These are phyloP conservation scores for Drosophila buzzatii DNA, from an alignment of 2,888 invertebrate species.

Conservation along the genomic window DNA sequence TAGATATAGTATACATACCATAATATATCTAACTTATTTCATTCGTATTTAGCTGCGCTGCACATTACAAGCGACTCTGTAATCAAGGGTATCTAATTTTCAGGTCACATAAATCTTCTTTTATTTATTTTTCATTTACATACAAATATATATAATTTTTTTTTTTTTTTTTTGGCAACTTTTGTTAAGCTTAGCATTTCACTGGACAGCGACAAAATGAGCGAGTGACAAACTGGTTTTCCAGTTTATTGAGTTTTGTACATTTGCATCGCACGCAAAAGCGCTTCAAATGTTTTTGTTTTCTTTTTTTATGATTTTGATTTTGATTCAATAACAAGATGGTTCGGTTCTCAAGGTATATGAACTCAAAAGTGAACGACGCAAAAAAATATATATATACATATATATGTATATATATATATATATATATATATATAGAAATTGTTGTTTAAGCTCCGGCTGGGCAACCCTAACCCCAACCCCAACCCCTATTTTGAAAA, in stretches of 20 bases:
- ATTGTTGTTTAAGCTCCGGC: neutral
- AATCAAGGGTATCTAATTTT: constrained; percentile 12
- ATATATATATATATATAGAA: constrained; percentile 23
- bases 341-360: constrained; percentile 64
- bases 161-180: constrained; percentile 36
- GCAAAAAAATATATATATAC: constrained; percentile 31
- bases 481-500: constrained; percentile 37
- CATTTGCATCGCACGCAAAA: constrained; percentile 67
- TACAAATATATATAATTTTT: neutral
- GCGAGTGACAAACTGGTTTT: constrained; percentile 70
- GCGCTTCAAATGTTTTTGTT: constrained; percentile 43
- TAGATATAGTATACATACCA: neutral
- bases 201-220: constrained; percentile 38
- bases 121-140: constrained; percentile 1
- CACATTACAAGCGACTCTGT: neutral
- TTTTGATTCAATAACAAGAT: constrained; percentile 57
- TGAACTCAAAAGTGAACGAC: constrained; percentile 60
- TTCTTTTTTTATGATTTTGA: constrained; percentile 30
- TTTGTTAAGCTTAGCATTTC: constrained; percentile 53
- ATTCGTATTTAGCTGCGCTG: neutral
- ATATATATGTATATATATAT: constrained; percentile 20
- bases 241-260: constrained; percentile 64
- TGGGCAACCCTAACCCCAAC: constrained; percentile 23
- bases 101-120: neutral
- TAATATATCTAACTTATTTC: neutral